Evolutionary conservation across 2,113 vertebrate species (phyloP), one percentile per base, ranked within the genome.

Genomic region (Chaetorhynchus papuensis): DNA sequence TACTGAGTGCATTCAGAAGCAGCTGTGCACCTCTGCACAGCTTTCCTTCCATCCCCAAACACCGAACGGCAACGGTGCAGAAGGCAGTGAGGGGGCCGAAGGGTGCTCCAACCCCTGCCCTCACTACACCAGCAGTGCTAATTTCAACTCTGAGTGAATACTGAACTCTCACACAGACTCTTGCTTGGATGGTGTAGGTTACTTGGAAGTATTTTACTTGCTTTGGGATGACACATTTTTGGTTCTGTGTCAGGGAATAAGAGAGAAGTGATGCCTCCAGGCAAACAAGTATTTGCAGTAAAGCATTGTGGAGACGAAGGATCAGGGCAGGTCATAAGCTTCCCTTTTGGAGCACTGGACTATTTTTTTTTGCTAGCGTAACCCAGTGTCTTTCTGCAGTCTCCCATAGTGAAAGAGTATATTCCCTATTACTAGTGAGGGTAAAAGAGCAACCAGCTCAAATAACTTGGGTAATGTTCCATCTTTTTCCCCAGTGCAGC

Each of bases 371-470:
- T 49, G 2, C 18, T 41, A 20, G 31, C 0, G 0, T 37, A 78
- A 68, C 10, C 27, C 33, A 68, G 17, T 14, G 57, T 49, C 31
- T 41, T 70, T n/a, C 72, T 60, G 30, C 65, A 82, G 56, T 53
- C 15, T 71, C 41, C 54, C 7, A 2, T 11, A 52, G 35, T 56
- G n/a, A 76, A 83, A 86, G 31, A 31, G 16, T 33, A 52, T 31
- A 45, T 53, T 77, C 42, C 13, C 21, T 42, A 7, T 52, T 74
- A 63, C 64, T 6, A 6, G 47, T 41, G 64, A 41, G 15, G 15
- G 22, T n/a, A 59, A 93, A 95, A 88, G 66, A 90, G 26, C n/a
- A 88, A 60, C 10, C 47, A 37, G 33, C 27, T 90, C 47, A 83
- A 16, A n/a, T 47, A 72, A 28, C 63, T 47, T 13, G 20, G 8